These are phyloP conservation scores for Meloidogyne hapla DNA, from an alignment of 1,140 invertebrate species.

Conservation along the genomic window DNA sequence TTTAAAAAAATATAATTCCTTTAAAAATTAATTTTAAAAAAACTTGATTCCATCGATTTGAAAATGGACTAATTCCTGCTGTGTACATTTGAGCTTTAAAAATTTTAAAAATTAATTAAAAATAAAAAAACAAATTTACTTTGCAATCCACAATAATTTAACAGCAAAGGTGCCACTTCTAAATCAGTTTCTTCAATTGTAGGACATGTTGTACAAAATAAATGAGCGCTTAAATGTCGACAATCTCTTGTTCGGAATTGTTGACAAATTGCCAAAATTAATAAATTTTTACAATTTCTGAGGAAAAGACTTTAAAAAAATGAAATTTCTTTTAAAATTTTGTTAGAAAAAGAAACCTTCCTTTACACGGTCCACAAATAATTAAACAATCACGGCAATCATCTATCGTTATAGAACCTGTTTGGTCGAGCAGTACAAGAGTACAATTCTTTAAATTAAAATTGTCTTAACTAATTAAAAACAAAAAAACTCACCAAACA, in stretches of 20 bases:
- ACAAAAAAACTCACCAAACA: conserved; percentile 30
- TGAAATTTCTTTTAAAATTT: not conserved
- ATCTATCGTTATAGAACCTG: conserved; percentile 44
- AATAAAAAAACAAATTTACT: conserved; percentile 3
- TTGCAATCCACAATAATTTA: conserved; percentile 41
- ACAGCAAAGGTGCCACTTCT: conserved; percentile 33
- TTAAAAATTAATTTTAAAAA: not conserved
- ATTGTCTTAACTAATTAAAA: not conserved
- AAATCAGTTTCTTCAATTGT: conserved; percentile 50
- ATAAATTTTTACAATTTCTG: conserved; percentile 43
- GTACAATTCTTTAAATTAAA: conserved; percentile 39
- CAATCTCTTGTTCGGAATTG: conserved; percentile 52
- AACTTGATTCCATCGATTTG: conserved; percentile 38
- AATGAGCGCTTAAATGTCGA: conserved; percentile 26
- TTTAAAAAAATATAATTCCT: not conserved
- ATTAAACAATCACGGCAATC: conserved; percentile 50
- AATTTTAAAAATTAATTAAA: not conserved
- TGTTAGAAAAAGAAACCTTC: conserved; percentile 26
- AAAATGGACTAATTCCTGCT: conserved; percentile 46
- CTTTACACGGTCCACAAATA: conserved; percentile 49
- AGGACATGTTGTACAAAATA: conserved; percentile 49
- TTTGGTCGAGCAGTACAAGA: conserved; percentile 43
- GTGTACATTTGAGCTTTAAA: conserved; percentile 41
- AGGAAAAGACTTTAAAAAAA: conserved; percentile 44
- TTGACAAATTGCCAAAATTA: conserved; percentile 44